Base-by-base conservation (phyloP, 1,140 invertebrate genomes). In the Meteorus sp. region DNA sequence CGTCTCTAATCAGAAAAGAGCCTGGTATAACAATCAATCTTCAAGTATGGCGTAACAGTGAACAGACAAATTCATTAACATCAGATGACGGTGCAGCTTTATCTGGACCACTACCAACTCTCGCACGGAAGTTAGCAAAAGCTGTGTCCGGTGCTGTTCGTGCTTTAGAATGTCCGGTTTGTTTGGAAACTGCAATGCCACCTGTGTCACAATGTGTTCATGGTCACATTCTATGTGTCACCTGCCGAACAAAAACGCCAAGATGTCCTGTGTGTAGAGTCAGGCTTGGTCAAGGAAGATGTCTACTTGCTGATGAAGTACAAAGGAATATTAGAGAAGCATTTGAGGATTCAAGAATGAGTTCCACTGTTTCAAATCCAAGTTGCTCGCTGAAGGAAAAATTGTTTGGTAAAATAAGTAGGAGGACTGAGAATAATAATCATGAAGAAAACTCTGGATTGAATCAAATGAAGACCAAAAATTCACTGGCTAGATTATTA, bases 121-220 rank as follows among this genome's bases (percentile, higher is more conserved):
- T 80, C 9, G 73, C 76, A 0, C 58, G 60, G 8, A 79, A 78
- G 56, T 66, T 80, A 33, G 72, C 71, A 5, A 73, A 67, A 44
- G 74, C 76, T 4, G 56, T 82, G 56, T 73, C 76, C 68, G 82
- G 73, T 64, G 62, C 78, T 73, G 66, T 85, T 71, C 60, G 82
- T 39, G 77, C 82, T 37, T 73, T 88, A 29, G 87, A 89, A 68
- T 89, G 87, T 65, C 87, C 87, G 4, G 69, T 81, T 35, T 78
- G 82, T 80, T 33, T 85, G 27, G 83, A 85, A 59, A 86, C 83
- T 31, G 84, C 86, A 22, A 60, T 77, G 19, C 83, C 86, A 1
- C 86, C 87, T 2, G 83, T 84, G 0, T 82, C 83, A 39, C 86
- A 88, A 67, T 89, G 87, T 62, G 84, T 86, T 33, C 85, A 88